phyloP scores from a whole-genome alignment of 1,140 invertebrate genomes.

The Aphaenogaster ashmeadi region DNA sequence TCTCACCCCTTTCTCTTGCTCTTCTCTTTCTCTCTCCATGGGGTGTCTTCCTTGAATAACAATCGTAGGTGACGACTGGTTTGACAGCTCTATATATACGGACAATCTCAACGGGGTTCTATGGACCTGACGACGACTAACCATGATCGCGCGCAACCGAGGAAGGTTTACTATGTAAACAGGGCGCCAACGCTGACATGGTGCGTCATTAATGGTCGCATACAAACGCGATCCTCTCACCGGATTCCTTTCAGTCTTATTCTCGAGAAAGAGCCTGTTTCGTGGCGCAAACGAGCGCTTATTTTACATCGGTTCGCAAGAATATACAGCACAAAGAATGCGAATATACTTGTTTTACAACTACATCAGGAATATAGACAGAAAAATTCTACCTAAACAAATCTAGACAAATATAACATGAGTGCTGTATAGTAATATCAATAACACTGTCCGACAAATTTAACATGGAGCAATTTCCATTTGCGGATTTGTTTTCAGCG shows the following conservation, averaged over 20 bases:
- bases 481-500: too few species aligned
- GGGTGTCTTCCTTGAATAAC: constrained; percentile 74
- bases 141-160: constrained; percentile 32
- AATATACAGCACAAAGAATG: not conserved
- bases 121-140: constrained; percentile 56
- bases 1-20: not conserved
- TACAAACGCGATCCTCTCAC: constrained; percentile 75
- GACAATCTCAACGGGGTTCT: constrained; percentile 30
- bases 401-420: not conserved
- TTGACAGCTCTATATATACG: constrained; percentile 69
- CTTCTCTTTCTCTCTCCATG: not conserved
- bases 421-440: not conserved
- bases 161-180: constrained; percentile 84
- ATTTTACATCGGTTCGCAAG: constrained; percentile 1
- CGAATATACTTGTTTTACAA: not conserved
- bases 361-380: not conserved
- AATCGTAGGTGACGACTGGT: constrained; percentile 76
- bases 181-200: constrained; percentile 81
- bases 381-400: not conserved
- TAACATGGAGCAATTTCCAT: too few species aligned
- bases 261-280: constrained; percentile 6
- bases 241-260: constrained; percentile 43
- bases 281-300: constrained; percentile 3
- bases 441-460: not conserved
- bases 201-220: constrained; percentile 83